Base-by-base conservation (phyloP, 2,888 invertebrate genomes). In the Nomada flava region DNA sequence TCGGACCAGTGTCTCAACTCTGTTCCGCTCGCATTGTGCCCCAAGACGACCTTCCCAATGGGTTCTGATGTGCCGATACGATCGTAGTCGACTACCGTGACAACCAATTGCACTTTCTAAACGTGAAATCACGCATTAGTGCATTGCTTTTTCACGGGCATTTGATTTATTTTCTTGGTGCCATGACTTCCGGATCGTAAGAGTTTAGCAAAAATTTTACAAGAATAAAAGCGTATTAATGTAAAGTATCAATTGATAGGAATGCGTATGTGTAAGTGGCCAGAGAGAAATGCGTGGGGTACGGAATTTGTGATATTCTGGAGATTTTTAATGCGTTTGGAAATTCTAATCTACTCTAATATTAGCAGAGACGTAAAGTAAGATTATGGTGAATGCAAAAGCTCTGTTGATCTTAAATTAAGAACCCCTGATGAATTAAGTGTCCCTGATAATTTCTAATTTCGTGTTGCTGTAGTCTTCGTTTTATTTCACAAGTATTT, bases 1-100 rank as follows among this genome's bases (percentile, higher is more conserved):
- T 99, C 99, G 87, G 99, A 99, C 99, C 99, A 99, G 95, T 99
- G 99, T 91, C 99, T 97, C 86, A 99, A 95, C 94, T 99, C 99
- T 52, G 99, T 99, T 88, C 99, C 99, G 85, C 98, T 98, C 91
- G 98, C 98, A 95, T 98, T 98, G 95, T 98, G 99, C 74, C 99
- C 99, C 91, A 99, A 96, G 88, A 99, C 96, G 89, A 98, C 98
- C 95, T 98, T 98, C 88, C 99, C 99, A 94, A 99, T 99, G 69
- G 99, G 99, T 95, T 99, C 99, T 92, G 99, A 99, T 78, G 99
- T 99, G 88, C 99, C 99, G 95, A 99, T 99, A 94, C 99, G 98
- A 95, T 99, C 99, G 95, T 99, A 99, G 95, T 99, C 99, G 94
- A 99, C 99, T 94, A 99, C 99, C 85, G 99, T 99, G 93, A 99